phyloP scores from a whole-genome alignment of 2,888 invertebrate genomes.

The Carcina quercana region DNA sequence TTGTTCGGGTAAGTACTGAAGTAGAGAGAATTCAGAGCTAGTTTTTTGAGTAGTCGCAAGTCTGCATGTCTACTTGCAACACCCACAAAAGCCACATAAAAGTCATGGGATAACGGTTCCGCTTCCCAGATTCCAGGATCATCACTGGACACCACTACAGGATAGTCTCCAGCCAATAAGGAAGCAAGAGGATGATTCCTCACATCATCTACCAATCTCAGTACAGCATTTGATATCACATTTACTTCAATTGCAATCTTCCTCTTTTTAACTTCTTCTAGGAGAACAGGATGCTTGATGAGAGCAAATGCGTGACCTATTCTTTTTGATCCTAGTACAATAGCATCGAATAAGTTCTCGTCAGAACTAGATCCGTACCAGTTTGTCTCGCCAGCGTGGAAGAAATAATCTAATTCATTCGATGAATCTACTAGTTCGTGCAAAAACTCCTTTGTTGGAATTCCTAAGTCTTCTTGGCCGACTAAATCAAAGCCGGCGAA shows the following conservation, averaged over 20 bases:
- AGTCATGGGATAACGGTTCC: constrained; percentile 79
- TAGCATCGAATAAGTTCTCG: constrained; percentile 83
- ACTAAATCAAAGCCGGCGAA: constrained; percentile 89
- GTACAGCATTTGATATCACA: constrained; percentile 85
- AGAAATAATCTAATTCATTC: constrained; percentile 77
- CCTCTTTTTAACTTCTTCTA: constrained; percentile 72
- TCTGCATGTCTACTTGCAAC: constrained; percentile 82
- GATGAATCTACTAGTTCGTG: constrained; percentile 64
- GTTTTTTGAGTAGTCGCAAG: constrained; percentile 80
- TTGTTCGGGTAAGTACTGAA: constrained; percentile 76
- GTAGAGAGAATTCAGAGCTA: constrained; percentile 82
- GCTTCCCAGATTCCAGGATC: constrained; percentile 87
- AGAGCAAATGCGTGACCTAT: constrained; percentile 87
- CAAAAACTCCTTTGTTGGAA: constrained; percentile 74
- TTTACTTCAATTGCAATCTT: constrained; percentile 84
- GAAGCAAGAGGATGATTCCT: constrained; percentile 83
- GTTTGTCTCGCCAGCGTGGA: constrained; percentile 89
- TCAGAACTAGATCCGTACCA: constrained; percentile 80
- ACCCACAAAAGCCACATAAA: constrained; percentile 85
- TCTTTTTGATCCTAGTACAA: constrained; percentile 80
- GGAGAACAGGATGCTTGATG: constrained; percentile 80
- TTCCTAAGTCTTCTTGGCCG: constrained; percentile 85
- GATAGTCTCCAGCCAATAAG: constrained; percentile 78
- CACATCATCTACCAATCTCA: constrained; percentile 80
- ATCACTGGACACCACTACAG: constrained; percentile 84